phyloP scores from a whole-genome alignment of 1,140 invertebrate genomes.

The Teleogryllus occipitalis region DNA sequence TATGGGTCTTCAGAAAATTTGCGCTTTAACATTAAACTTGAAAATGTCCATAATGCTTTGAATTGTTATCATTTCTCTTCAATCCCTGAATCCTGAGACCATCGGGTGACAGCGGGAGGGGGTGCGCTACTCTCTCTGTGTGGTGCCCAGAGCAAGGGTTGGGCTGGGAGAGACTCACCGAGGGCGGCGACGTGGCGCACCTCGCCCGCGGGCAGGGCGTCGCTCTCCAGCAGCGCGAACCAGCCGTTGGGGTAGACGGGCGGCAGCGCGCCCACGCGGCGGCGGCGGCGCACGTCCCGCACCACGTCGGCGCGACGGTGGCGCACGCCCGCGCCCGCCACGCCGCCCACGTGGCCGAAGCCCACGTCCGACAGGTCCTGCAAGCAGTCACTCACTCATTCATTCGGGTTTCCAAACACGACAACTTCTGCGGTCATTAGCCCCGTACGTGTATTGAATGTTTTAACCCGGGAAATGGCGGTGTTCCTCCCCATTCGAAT shows the following conservation, averaged over 20 bases:
- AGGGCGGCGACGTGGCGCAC: conserved; percentile 57
- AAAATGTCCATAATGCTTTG: too few species aligned
- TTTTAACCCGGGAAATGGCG: too few species aligned
- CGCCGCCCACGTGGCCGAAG: conserved; percentile 2
- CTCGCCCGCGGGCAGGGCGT: conserved; percentile 48
- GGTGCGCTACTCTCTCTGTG: too few species aligned
- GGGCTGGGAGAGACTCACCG: conserved; percentile 38
- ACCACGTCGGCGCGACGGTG: conserved; percentile 13
- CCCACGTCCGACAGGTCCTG: conserved; percentile 19
- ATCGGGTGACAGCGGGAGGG: too few species aligned
- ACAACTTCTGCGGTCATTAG: too few species aligned
- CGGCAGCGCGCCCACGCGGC: conserved; percentile 55
- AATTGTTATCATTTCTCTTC: too few species aligned
- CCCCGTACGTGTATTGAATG: too few species aligned
- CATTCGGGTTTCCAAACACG: too few species aligned
- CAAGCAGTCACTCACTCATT: not conserved
- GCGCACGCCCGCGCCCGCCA: not conserved
- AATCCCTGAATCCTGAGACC: too few species aligned
- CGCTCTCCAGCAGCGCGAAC: conserved; percentile 69
- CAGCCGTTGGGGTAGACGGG: conserved; percentile 87
- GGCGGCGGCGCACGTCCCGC: conserved; percentile 33
- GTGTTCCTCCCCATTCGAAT: too few species aligned
- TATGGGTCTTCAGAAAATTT: not conserved
- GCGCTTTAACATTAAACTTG: not conserved
- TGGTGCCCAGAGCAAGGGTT: too few species aligned